These are phyloP conservation scores for Hypanus sabinus DNA, from an alignment of 2,113 vertebrate genomes.

Conservation along the genomic window DNA sequence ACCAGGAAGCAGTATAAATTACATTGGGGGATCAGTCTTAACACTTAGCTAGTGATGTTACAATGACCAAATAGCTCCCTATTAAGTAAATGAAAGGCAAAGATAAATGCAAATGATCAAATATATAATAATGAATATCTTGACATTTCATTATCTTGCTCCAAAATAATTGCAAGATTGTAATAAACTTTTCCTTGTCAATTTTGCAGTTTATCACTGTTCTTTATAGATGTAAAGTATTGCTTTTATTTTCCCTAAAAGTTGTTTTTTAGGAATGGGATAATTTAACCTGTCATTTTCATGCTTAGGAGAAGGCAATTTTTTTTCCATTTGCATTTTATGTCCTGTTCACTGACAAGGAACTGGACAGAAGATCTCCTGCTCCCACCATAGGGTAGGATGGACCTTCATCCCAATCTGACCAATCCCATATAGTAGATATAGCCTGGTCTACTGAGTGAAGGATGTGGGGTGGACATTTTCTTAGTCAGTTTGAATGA, in stretches of 20 bases:
- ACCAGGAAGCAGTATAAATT: neutral
- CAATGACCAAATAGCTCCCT: neutral
- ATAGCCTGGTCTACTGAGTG: neutral
- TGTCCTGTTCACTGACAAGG: neutral
- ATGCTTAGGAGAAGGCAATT: neutral
- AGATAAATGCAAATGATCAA: neutral
- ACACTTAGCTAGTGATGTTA: neutral
- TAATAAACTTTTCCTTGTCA: neutral
- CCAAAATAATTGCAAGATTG: neutral
- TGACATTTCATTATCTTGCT: neutral
- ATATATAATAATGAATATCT: neutral
- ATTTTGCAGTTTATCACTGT: neutral
- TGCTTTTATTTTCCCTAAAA: neutral
- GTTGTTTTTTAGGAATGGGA: neutral
- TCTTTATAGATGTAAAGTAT: neutral
- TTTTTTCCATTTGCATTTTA: neutral
- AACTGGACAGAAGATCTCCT: neutral
- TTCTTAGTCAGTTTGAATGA: too few species aligned
- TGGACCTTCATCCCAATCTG: neutral
- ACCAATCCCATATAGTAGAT: neutral
- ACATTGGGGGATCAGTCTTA: neutral
- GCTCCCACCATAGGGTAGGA: neutral
- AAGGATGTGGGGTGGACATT: too few species aligned
- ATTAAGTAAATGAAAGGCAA: neutral
- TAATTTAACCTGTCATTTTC: neutral